phyloP scores from a whole-genome alignment of 1,140 invertebrate species.

The Calephelis virginiensis region DNA sequence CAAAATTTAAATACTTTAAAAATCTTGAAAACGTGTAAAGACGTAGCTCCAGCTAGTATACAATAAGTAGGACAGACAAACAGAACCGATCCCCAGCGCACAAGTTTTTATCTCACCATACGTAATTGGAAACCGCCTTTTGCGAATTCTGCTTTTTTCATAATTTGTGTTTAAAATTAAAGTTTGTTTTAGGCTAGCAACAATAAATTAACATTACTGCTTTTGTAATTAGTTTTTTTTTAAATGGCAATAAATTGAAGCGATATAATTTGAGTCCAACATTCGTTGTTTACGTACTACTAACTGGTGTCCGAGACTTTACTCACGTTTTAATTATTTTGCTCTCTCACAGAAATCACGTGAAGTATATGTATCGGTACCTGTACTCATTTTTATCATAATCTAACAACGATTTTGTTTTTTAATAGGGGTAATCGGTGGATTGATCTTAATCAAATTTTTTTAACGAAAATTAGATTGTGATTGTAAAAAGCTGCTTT shows the following conservation, averaged over 20 bases:
- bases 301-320: too few relatives aligned
- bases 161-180: conserved; percentile 15
- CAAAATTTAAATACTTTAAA: too few relatives aligned
- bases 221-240: conserved; percentile 9
- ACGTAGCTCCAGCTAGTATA: background rate
- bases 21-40: background rate
- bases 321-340: too few relatives aligned
- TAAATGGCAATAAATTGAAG: conserved; percentile 9
- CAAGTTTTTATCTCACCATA: conserved; percentile 12
- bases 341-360: too few relatives aligned
- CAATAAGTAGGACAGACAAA: conserved; percentile 1
- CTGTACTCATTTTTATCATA: too few relatives aligned
- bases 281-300: background rate
- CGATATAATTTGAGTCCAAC: conserved; percentile 8
- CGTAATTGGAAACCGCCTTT: conserved; percentile 15
- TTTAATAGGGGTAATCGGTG: too few relatives aligned
- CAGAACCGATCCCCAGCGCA: background rate
- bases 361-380: too few relatives aligned
- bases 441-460: too few relatives aligned
- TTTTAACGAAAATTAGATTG: too few relatives aligned
- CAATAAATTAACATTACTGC: conserved; percentile 17
- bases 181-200: conserved; percentile 10
- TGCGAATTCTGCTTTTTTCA: conserved; percentile 3
- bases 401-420: too few relatives aligned
- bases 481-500: too few relatives aligned